Base-by-base conservation (phyloP, 2,888 invertebrate genomes). In the Neoascia interrupta region DNA sequence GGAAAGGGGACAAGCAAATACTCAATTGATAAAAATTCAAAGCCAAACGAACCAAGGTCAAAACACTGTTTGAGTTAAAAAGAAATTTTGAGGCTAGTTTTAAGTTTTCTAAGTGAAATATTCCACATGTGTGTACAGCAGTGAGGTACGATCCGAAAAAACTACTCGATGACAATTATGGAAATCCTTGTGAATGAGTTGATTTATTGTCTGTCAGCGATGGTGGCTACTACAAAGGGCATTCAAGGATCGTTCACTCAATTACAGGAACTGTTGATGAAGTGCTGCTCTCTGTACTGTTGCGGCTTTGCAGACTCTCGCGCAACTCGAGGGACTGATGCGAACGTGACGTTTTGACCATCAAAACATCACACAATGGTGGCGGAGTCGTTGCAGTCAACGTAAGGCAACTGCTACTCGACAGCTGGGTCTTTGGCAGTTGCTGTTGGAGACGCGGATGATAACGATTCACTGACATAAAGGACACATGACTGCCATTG, bases 401-500 rank as follows among this genome's bases (percentile, higher is more conserved):
- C 0, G 60, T 72, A 5, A 83, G 66, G 34, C 79, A 79, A 49
- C 79, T 79, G 45, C 79, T 73, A 23, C 54, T 73, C 23, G 79
- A 61, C 18, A 73, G 1, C 19, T 73, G 66, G 8, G 66, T 79
- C 28, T 61, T 61, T 10, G 79, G 73, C 45, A 72, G 47, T 16
- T 64, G 69, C 23, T 56, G 68, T 36, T 34, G 64, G 28, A 60
- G 34, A 31, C 66, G 41, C 21, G 79, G 60, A 26, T 63, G 76
- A 56, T 73, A 79, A 51, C 73, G 73, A 61, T 68, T 73, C 15
- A 49, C 60, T 18, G 45, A 39, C 64, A 84, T 82, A 41, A 85
- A 85, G 31, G 86, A 84, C 2, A 85, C 86, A 72, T 85, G 86
- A 74, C 85, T 61, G 23, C 58, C 51, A 34, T 47, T 39, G 56